Base-by-base conservation (phyloP, 2,888 invertebrate genomes). In the Atherix ibis region DNA sequence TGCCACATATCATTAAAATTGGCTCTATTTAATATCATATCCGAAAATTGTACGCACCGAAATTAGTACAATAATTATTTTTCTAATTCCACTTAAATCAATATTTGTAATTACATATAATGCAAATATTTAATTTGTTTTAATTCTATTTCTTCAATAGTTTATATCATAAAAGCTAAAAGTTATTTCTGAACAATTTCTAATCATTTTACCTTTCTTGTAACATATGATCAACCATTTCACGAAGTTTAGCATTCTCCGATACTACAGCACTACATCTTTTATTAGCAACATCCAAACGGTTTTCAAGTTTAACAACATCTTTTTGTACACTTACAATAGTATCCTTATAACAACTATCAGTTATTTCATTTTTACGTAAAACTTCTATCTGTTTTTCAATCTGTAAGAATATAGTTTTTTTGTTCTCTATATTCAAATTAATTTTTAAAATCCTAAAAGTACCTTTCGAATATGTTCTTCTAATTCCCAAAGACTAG, bases 1-100 rank as follows among this genome's bases (percentile, higher is more conserved):
- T 78, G 75, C 75, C 87, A 87, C 40, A 82, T 66, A 4, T 70
- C 66, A 55, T 89, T 89, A 58, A 89, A 92, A 46, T 76, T 76
- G 16, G 76, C 70, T 18, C 91, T 75, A 22, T 33, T 13, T 14
- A 30, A 22, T 9, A 18, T 31, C 31, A 14, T n/a, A 18, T 24
- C 26, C 27, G 10, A 5, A 14, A 14, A 6, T 9, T 30, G 30
- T 5, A 18, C 10, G 9, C 14, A 28, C 10, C 4, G 5, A 28
- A 28, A n/a, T n/a, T 13, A 9, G 14, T 15, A 15, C 28, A 10
- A 12, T 5, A 14, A 13, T 27, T 8, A n/a, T 13, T 9, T 5
- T 6, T 22, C 9, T 9, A 22, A 22, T 6, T 22, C 22, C 6
- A 22, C 6, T 8, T 8, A 6, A 24, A 3, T 24, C 2, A 10